Conservation (phyloP, 2,113 vertebrate genomes). For the Macrotis lagotis region DNA sequence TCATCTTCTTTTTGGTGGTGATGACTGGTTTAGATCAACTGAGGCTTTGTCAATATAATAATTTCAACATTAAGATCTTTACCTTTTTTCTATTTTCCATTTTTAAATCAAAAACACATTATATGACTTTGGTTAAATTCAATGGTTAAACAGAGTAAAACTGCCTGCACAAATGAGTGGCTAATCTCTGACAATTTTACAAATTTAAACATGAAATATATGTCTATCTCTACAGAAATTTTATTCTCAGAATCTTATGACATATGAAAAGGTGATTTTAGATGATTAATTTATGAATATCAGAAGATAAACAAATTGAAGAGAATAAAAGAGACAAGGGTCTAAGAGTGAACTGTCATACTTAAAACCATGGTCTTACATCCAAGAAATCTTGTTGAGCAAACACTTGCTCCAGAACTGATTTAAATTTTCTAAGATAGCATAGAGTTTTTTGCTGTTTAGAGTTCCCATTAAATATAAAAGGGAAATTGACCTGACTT, state of each 20-base stretch:
- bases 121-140: neutral
- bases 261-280: neutral
- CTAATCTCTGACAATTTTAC: neutral
- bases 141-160: neutral
- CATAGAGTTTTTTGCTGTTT: slow-evolving; percentile 32
- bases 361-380: slow-evolving; percentile 25
- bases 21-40: neutral
- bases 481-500: slow-evolving; percentile 10
- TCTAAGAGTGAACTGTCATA: neutral
- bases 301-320: neutral
- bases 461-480: neutral
- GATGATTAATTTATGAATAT: neutral
- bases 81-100: neutral
- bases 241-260: neutral
- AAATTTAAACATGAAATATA: neutral
- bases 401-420: slow-evolving; percentile 47
- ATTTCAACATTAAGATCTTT: too few species aligned
- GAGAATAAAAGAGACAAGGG: neutral
- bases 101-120: neutral
- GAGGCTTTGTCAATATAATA: neutral
- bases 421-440: slow-evolving; percentile 42
- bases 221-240: neutral
- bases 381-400: slow-evolving; percentile 52
- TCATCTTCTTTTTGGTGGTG: neutral
- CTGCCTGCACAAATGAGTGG: neutral